These are phyloP conservation scores for Ichneumon xanthorius DNA, from an alignment of 2,888 invertebrate species.

Conservation along the genomic window DNA sequence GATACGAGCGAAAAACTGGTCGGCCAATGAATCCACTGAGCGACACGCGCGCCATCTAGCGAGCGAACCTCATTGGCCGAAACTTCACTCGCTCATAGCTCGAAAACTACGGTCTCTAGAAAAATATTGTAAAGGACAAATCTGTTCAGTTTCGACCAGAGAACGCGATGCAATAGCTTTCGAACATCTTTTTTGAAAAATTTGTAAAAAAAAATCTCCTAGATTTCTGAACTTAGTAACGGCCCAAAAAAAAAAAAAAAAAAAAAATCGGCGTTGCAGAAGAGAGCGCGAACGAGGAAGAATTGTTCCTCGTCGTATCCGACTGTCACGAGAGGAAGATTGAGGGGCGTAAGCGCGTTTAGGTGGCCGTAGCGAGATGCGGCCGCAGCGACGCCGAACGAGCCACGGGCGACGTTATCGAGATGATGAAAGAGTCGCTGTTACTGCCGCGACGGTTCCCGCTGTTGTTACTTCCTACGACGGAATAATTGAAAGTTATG, in stretches of 20 bases:
- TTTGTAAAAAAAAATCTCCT: not conserved
- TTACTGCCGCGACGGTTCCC: slow-evolving; percentile 17
- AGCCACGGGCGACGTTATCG: slow-evolving; percentile 72
- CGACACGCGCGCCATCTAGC: not conserved
- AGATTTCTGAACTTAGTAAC: not conserved
- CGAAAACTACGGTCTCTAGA: too few species aligned
- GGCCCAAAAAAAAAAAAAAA: not conserved
- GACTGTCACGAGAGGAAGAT: slow-evolving; percentile 35
- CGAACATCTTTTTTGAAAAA: not conserved
- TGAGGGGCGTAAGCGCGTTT: slow-evolving; percentile 52
- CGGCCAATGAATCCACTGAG: not conserved
- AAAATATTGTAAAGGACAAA: not conserved
- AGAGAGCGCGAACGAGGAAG: slow-evolving; percentile 39
- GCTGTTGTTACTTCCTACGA: slow-evolving; percentile 31
- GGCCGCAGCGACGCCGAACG: slow-evolving; percentile 56
- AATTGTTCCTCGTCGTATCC: not conserved
- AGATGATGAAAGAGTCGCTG: slow-evolving; percentile 74
- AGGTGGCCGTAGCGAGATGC: slow-evolving; percentile 46
- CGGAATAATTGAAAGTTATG: slow-evolving; percentile 33
- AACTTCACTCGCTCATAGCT: not conserved
- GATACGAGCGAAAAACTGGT: not conserved
- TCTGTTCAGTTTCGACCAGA: too few species aligned
- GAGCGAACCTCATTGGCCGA: not conserved
- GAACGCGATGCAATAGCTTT: too few species aligned
- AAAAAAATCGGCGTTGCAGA: not conserved